Evolutionary conservation across 2,113 vertebrate genomes (phyloP).

Genomic region (Tachysurus vachellii): DNA sequence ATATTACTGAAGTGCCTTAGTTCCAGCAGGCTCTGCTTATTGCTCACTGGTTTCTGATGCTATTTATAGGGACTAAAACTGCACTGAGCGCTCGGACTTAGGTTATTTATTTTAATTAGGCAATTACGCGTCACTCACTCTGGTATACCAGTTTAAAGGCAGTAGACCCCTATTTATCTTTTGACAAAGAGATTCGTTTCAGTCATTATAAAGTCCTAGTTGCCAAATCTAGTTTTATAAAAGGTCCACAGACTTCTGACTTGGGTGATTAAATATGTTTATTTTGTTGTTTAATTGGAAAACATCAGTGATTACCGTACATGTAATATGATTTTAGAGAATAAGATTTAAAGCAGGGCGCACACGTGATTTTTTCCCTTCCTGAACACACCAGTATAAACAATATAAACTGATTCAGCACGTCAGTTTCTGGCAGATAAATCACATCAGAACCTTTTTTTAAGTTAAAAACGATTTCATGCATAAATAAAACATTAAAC

Average conservation of each 20-base stretch:
- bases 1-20: slow-evolving; percentile 58
- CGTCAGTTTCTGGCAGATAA: background rate
- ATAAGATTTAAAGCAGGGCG: background rate
- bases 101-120: slow-evolving; percentile 59
- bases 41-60: slow-evolving; percentile 45
- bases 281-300: background rate
- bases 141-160: background rate
- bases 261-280: background rate
- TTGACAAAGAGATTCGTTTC: background rate
- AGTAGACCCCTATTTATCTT: slow-evolving; percentile 12
- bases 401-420: background rate
- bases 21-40: slow-evolving; percentile 56
- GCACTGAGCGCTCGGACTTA: slow-evolving; percentile 41
- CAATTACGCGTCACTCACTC: slow-evolving; percentile 47
- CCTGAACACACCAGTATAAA: no score
- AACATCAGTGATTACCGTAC: background rate
- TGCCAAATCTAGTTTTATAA: background rate
- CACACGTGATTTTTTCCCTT: background rate
- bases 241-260: background rate
- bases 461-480: background rate
- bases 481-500: background rate
- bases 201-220: background rate
- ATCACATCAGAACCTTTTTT: background rate
- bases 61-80: slow-evolving; percentile 53
- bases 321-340: background rate